Evolutionary conservation across 2,797 vertebrate genomes (phyloP), one percentile per base, ranked within the genome.

Genomic region (Muscicapa striata): DNA sequence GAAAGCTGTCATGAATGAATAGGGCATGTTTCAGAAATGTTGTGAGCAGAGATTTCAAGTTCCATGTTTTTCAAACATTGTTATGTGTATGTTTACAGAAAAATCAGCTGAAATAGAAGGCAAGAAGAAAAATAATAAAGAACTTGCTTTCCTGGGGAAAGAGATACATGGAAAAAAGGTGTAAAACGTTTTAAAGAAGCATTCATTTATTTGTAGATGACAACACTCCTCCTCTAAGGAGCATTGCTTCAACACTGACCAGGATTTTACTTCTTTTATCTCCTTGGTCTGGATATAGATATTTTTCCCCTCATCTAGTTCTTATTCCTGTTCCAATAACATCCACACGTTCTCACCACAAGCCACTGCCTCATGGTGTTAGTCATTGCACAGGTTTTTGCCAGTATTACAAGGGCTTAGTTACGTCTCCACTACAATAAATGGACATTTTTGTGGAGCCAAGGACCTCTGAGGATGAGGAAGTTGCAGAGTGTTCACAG

Each of bases 401-500:
- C 78, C 86, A 84, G 80, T 72, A 63, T 86, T 93, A 29, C 3
- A 8, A 59, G 62, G 81, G 52, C 79, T 91, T 85, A 58, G 54
- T 81, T 88, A 41, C 5, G 1, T 89, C 76, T 91, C 58, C 69
- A 41, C 73, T 81, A 23, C 68, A 93, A 79, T 59, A 85, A 94
- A 38, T 62, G 45, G 87, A 45, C 51, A 76, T 75, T 85, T 91
- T 91, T 94, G 55, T 48, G 46, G 51, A 94, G 68, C 73, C 84
- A 75, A 93, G 62, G 84, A 94, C 84, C 84, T 89, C n/a, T 87
- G 77, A 87, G 87, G 86, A 77, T 51, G 78, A 95, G 87, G 87
- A 94, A 92, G 93, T 66, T 93, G 67, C 85, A 72, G 75, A 74
- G 78, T 51, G 49, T 89, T 81, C 81, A 75, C 72, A 77, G 75